Evolutionary conservation across 2,797 vertebrate species (phyloP).

Genomic region (Phalloptychus januarius): DNA sequence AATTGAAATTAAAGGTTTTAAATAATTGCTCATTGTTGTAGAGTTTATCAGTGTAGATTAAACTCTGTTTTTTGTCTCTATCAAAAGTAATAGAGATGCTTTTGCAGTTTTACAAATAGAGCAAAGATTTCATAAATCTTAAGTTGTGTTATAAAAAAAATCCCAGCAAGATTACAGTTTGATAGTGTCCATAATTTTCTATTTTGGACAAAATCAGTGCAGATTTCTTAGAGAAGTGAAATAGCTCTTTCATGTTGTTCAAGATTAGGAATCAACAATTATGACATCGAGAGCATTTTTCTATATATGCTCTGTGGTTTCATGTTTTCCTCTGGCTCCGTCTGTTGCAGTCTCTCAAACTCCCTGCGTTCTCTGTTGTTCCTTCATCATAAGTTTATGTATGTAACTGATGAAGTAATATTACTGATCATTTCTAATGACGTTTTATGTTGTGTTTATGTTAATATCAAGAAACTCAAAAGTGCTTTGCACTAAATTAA

Average conservation of each 20-base stretch:
- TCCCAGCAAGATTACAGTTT: neutral
- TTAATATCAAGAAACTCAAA: conserved; percentile 37
- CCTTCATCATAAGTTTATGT: no score
- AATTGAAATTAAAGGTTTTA: neutral
- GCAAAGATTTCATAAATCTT: neutral
- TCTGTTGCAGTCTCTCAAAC: no score
- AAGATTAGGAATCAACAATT: neutral
- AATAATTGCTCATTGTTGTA: neutral
- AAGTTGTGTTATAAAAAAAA: neutral
- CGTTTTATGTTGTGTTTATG: conserved; percentile 17
- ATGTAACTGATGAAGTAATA: no score
- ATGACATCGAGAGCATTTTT: neutral
- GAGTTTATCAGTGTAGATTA: neutral
- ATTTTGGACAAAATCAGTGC: neutral
- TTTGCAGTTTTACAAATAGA: neutral
- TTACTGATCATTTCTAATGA: conserved; percentile 18
- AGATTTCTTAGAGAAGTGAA: neutral
- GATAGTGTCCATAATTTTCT: neutral
- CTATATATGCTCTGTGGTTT: no score
- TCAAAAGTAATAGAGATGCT: neutral
- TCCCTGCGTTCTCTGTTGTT: no score
- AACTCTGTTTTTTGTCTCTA: neutral
- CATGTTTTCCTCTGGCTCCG: no score
- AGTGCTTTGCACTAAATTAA: conserved; percentile 28
- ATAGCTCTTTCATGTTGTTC: neutral